A percentile compares a stretch with the other conserved stretches of the same genome.
These are phyloP conservation scores for human DNA, from an alignment of 2,113 vertebrate genomes.

Conservation along the genomic window DNA sequence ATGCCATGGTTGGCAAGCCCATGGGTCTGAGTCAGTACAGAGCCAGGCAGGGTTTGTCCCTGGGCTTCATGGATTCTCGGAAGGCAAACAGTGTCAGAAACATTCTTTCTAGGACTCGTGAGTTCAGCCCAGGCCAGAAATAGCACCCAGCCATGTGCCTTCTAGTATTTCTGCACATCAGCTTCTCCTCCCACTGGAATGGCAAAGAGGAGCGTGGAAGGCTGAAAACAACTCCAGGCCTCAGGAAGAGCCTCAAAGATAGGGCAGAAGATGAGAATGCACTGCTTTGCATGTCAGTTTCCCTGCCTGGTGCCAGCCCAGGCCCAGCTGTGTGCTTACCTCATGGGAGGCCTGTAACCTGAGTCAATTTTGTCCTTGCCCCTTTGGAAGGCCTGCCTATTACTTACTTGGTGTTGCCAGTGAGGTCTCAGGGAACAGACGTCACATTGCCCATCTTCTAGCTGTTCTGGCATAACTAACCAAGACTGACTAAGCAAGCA, in stretches of 20 bases:
- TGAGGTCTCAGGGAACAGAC: not conserved
- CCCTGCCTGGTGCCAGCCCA: not conserved
- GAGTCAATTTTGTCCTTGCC: not conserved
- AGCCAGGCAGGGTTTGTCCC: not conserved
- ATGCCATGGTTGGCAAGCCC: not conserved
- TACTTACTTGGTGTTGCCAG: slow-evolving; percentile 3
- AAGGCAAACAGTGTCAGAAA: slow-evolving; percentile 17
- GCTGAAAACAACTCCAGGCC: not conserved
- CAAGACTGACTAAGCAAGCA: not conserved
- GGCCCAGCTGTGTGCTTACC: not conserved
- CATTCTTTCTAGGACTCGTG: slow-evolving; percentile 61
- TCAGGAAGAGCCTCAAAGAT: not conserved
- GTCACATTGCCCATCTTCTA: not conserved
- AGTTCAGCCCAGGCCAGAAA: slow-evolving; percentile 39
- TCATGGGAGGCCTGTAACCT: not conserved
- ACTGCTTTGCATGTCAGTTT: not conserved
- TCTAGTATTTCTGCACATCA: not conserved
- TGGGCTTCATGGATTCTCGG: not conserved
- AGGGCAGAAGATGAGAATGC: not conserved
- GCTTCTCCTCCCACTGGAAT: not conserved
- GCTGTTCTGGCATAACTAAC: not conserved
- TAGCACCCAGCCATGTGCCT: not conserved
- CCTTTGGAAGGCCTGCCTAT: not conserved
- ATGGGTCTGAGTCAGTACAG: not conserved
- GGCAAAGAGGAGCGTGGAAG: not conserved